Base-by-base conservation (phyloP, 1,140 invertebrate species). In the Meloidogyne floridensis region DNA sequence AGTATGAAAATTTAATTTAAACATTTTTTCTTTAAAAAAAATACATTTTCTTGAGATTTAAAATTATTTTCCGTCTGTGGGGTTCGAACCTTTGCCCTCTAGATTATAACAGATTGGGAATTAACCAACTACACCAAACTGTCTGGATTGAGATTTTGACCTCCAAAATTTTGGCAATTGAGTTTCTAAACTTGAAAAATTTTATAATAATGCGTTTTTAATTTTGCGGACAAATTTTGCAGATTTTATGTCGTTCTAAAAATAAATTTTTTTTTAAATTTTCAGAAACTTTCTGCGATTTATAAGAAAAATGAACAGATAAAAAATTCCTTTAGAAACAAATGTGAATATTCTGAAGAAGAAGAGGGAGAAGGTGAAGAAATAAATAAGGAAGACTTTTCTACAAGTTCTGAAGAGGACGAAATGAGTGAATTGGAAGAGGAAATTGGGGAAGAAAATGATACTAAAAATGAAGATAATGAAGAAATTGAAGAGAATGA, bases 311-410 rank as follows among this genome's bases (percentile, higher is more conserved):
- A 86, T 71, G 80, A 77, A 11, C 20, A 10, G 9, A 47, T 77
- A 9, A 42, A 69, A 13, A 81, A 84, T 6, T 84, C 87, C 80
- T 56, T 84, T 15, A 85, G 85, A 20, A 72, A 87, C 0, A 51
- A 84, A 15, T 87, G 80, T 59, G 86, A 75, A 2, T 83, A 87
- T 7, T 72, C 84, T 75, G 84, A 42, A 32, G 54, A 42, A 53
- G 11, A 43, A 4, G 32, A 42, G 59, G 9, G 43, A 85, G 13
- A 84, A 7, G 81, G 80, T 10, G 86, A 86, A 3, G 53, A 56
- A 42, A 69, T 4, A 47, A 47, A 47, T 47, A 47, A 51, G 72
- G 82, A 83, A 56, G 70, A 82, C 8, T 11, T 20, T 18, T 73
- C 72, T 20, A 59, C 20, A 32, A 80, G 15, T 72, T 72, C 47